A percentile compares a stretch with the other conserved stretches of the same genome.
Conservation (phyloP, 2,888 invertebrate species). For the Morpho deidamia region DNA sequence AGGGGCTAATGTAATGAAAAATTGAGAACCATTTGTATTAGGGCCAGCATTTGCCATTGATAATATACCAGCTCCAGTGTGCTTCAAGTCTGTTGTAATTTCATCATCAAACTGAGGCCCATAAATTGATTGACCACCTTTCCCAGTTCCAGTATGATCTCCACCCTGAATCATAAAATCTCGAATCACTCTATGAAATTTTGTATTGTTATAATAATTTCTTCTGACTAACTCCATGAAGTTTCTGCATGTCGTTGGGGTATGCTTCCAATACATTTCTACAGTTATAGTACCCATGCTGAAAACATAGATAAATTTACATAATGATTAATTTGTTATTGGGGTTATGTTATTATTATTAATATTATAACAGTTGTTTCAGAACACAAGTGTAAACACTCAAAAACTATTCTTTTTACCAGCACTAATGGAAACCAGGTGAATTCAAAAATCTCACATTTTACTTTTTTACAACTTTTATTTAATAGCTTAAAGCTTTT, state of each 20-base stretch:
- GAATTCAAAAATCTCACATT: too few species aligned
- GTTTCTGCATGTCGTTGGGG: conserved; percentile 97
- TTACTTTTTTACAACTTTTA: too few species aligned
- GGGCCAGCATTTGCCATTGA: conserved; percentile 99
- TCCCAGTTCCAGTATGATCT: conserved; percentile 97
- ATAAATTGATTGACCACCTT: conserved; percentile 98
- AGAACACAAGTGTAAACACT: too few species aligned
- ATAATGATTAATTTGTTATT: not conserved
- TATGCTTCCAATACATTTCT: conserved; percentile 99
- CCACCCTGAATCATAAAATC: conserved; percentile 98
- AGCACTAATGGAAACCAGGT: too few species aligned
- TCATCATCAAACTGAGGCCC: conserved; percentile 97
- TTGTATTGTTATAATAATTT: conserved; percentile 97
- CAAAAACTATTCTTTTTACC: too few species aligned
- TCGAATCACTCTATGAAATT: conserved; percentile 96
- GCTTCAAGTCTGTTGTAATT: conserved; percentile 94
- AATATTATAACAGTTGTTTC: too few species aligned
- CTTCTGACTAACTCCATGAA: conserved; percentile 96
- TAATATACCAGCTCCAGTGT: conserved; percentile 93
- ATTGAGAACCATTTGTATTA: conserved; percentile 98
- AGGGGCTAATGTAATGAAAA: conserved; percentile 97
- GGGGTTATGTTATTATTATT: too few species aligned
- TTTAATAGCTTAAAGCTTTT: too few species aligned
- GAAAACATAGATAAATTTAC: conserved; percentile 34
- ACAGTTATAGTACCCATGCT: conserved; percentile 96